Base-by-base conservation (phyloP, 1,140 invertebrate species). In the Phthorimaea operculella region DNA sequence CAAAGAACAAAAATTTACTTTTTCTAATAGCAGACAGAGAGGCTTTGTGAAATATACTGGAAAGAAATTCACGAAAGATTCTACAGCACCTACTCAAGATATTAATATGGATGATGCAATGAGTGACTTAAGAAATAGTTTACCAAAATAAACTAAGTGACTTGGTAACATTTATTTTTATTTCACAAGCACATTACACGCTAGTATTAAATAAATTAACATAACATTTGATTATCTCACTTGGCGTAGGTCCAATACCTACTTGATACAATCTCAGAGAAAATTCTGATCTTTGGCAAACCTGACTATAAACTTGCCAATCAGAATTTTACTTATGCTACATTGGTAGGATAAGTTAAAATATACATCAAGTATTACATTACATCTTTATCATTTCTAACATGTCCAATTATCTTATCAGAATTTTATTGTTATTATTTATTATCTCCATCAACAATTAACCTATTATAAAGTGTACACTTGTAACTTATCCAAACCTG, bases 21-120 rank as follows among this genome's bases (percentile, higher is more conserved):
- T 86, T 55, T 64, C 54, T 10, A 83, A 84, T 48, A 75, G 60
- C 28, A 85, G 77, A 58, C 64, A 71, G 36, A 82, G 66, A 59
- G 68, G 61, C 4, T 83, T 87, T 48, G 36, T 47, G 4, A 70
- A 72, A 54, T 76, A 76, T 55, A 70, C 60, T 21, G 63, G 73
- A 4, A 80, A 66, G 55, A 79, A 73, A 57, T 84, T 83, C 55
- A 84, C 77, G 4, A 63, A 66, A 21, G 54, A 66, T 52, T 42
- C 49, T 28, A 11, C 51, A 47, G 4, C 18, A 28, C 10, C 52
- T 3, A 55, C 63, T 2, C 44, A 54, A 33, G 57, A 64, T 51
- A 66, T 83, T 0, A 64, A 84, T 50, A 68, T 82, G 57, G 76
- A 85, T 61, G 60, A 60, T 39, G 62, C 74, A 50, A 69, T 84